Conservation (phyloP, 2,888 invertebrate genomes). For the Harmothoe impar region DNA sequence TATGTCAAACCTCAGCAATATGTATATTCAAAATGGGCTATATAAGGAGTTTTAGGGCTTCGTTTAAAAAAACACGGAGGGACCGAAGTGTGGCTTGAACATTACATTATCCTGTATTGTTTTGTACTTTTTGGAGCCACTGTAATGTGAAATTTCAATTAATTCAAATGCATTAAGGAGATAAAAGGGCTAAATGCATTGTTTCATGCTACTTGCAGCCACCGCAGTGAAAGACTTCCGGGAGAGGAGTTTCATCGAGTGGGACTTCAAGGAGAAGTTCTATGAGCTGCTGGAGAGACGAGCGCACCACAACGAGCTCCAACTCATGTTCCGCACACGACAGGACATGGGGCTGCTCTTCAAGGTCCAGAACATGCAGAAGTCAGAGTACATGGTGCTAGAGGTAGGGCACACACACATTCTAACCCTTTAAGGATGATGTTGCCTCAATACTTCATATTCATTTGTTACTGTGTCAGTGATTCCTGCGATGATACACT, state of each 20-base stretch:
- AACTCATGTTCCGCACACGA: conserved; percentile 95
- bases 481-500: no score
- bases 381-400: conserved; percentile 91
- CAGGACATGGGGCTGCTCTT: conserved; percentile 97
- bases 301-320: conserved; percentile 89
- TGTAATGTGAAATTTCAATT: no score
- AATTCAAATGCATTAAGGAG: no score
- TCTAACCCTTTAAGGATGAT: neutral
- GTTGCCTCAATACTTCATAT: neutral
- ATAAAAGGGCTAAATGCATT: no score
- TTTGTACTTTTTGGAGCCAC: no score
- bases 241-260: conserved; percentile 97
- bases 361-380: conserved; percentile 86
- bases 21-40: no score
- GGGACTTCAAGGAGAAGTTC: conserved; percentile 88
- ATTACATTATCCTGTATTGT: no score
- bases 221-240: conserved; percentile 89
- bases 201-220: no score
- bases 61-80: no score
- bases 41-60: no score
- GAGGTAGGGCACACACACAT: conserved; percentile 85
- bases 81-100: no score
- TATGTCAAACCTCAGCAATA: no score
- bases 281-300: conserved; percentile 73
- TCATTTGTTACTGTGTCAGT: neutral